Conservation (phyloP, 2,888 invertebrate genomes). For the Folsomia manolachei region DNA sequence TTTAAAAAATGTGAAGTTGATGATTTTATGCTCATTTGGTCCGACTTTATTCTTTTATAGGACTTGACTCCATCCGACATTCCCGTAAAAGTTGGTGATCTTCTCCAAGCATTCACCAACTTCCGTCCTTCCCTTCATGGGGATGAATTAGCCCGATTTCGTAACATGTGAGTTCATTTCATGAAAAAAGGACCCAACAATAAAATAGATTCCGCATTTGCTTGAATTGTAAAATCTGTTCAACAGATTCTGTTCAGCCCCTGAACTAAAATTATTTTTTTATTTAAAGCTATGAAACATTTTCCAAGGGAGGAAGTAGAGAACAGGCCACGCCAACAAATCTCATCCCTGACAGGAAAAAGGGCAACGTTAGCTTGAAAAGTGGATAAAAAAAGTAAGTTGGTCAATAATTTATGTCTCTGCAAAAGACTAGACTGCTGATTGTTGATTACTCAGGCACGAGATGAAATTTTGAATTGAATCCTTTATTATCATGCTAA, state of each 20-base stretch:
- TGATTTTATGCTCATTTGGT: too few relatives aligned
- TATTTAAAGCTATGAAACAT: not conserved
- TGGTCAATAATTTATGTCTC: slow-evolving; percentile 9
- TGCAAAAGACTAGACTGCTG: slow-evolving; percentile 2
- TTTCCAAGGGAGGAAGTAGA: not conserved
- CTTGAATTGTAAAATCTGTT: not conserved
- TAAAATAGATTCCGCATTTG: not conserved
- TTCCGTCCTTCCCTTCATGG: slow-evolving; percentile 74
- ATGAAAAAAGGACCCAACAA: too few relatives aligned
- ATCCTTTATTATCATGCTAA: not conserved
- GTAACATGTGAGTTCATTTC: slow-evolving; percentile 69
- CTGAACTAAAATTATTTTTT: too few relatives aligned
- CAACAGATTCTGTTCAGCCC: too few relatives aligned
- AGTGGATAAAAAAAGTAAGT: slow-evolving; percentile 12
- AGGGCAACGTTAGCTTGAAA: slow-evolving; percentile 49
- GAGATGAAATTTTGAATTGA: not conserved
- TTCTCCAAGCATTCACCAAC: slow-evolving; percentile 65
- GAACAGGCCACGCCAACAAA: not conserved
- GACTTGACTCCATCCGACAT: slow-evolving; percentile 4
- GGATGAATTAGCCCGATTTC: slow-evolving; percentile 69
- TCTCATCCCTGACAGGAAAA: slow-evolving; percentile 33
- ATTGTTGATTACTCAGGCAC: not conserved
- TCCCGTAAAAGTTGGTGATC: slow-evolving; percentile 56
- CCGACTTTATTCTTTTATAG: too few relatives aligned
- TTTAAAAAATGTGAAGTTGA: too few relatives aligned